These are phyloP conservation scores for Tragopan temminckii DNA, from an alignment of 2,797 vertebrate genomes.

Conservation along the genomic window DNA sequence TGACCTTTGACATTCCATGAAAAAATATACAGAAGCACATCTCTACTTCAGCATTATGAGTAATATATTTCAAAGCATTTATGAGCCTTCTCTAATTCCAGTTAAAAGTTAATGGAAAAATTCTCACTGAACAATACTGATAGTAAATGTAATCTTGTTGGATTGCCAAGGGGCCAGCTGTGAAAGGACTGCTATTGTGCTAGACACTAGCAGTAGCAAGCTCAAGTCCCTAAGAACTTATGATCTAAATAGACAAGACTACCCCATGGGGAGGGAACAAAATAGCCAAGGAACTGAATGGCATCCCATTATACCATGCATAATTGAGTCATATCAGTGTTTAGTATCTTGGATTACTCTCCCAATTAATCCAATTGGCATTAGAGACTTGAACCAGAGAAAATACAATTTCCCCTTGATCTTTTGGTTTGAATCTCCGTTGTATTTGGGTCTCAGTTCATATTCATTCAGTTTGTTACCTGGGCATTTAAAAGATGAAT, in stretches of 20 bases:
- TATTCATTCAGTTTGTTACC: neutral
- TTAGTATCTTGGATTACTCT: slow-evolving; percentile 50
- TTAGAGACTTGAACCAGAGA: slow-evolving; percentile 35
- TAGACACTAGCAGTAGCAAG: slow-evolving; percentile 1
- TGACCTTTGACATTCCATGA: slow-evolving; percentile 49
- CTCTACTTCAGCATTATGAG: neutral
- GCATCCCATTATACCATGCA: neutral
- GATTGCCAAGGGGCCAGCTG: neutral
- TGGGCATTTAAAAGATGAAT: neutral
- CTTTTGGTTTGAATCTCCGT: neutral
- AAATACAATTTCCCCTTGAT: neutral
- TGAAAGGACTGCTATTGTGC: slow-evolving; percentile 52
- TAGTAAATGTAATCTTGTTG: neutral
- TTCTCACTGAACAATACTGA: slow-evolving; percentile 8
- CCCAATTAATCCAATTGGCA: slow-evolving; percentile 28
- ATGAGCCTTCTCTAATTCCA: slow-evolving; percentile 44
- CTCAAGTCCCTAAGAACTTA: slow-evolving; percentile 1
- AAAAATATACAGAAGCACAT: slow-evolving; percentile 34
- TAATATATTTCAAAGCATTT: slow-evolving; percentile 48
- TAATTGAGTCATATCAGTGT: slow-evolving; percentile 42
- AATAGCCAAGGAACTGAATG: slow-evolving; percentile 47
- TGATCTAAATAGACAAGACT: slow-evolving; percentile 54
- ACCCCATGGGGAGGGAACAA: slow-evolving; percentile 43
- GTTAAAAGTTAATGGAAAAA: neutral
- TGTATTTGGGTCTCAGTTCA: neutral